Evolutionary conservation across 2,888 invertebrate genomes (phyloP).

Genomic region (Hydroisotoma schaefferi): DNA sequence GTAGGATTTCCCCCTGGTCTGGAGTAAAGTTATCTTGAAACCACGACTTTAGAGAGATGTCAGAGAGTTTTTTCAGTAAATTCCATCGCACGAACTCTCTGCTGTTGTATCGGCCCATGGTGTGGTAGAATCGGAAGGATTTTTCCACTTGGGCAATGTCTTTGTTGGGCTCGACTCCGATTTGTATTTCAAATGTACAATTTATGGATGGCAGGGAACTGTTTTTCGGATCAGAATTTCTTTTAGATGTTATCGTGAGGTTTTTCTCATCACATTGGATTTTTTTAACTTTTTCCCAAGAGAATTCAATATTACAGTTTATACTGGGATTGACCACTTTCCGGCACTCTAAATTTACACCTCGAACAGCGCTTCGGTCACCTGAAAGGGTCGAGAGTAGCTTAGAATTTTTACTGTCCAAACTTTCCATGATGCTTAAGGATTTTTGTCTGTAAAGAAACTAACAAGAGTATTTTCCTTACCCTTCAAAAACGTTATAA

Average conservation of each 20-base stretch:
- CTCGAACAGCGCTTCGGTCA: too few species aligned
- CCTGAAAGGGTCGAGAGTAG: too few species aligned
- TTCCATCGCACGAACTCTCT: background rate
- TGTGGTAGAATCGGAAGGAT: slow-evolving; percentile 1
- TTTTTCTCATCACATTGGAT: too few species aligned
- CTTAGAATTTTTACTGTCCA: too few species aligned
- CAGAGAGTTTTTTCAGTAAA: background rate
- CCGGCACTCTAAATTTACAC: slow-evolving; percentile 2
- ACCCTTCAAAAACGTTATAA: slow-evolving; percentile 8
- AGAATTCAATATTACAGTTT: slow-evolving; percentile 7
- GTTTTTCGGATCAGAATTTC: too few species aligned
- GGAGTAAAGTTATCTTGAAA: background rate
- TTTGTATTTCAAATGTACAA: background rate
- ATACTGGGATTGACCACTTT: slow-evolving; percentile 6
- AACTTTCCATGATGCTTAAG: too few species aligned
- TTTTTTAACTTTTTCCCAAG: slow-evolving; percentile 9
- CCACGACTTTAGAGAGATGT: background rate
- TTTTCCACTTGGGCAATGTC: slow-evolving; percentile 1
- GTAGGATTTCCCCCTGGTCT: background rate
- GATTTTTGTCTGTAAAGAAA: too few species aligned
- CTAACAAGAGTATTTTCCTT: too few species aligned
- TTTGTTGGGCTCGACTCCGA: slow-evolving; percentile 7
- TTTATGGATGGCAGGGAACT: too few species aligned
- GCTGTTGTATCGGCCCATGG: background rate
- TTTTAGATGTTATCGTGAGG: too few species aligned